Evolutionary conservation across 1,140 invertebrate genomes (phyloP).

Genomic region (Mycetomoellerius zeteki): DNA sequence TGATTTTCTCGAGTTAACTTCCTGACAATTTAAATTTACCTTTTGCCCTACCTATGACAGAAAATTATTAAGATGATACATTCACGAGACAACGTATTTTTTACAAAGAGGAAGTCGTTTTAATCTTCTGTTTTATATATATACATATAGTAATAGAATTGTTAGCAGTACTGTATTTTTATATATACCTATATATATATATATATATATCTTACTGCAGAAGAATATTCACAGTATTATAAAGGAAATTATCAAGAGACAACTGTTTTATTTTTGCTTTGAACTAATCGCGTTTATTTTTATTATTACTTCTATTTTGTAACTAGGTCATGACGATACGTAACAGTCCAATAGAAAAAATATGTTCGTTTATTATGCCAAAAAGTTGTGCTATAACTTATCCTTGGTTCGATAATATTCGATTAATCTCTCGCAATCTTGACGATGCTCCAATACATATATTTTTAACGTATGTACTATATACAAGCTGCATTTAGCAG

Average conservation of each 20-base stretch:
- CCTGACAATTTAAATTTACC: neutral
- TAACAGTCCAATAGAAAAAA: neutral
- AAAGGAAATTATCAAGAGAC: neutral
- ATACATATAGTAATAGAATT: too few species aligned
- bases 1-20: neutral
- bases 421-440: neutral
- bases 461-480: neutral
- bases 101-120: too few species aligned
- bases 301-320: constrained; percentile 35
- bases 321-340: constrained; percentile 25
- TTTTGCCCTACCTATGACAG: too few species aligned
- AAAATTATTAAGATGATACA: neutral
- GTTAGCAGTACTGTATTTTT: too few species aligned
- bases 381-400: neutral
- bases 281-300: constrained; percentile 31
- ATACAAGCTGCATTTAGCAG: too few species aligned
- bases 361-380: neutral
- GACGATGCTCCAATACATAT: neutral
- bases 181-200: too few species aligned
- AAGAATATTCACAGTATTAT: neutral
- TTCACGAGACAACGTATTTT: neutral
- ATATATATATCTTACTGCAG: neutral
- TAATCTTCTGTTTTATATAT: neutral
- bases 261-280: neutral
- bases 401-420: neutral